A percentile compares a stretch with the other conserved stretches of the same genome.
Conservation (phyloP, 2,797 vertebrate genomes). For the Alfaro cultratus region DNA sequence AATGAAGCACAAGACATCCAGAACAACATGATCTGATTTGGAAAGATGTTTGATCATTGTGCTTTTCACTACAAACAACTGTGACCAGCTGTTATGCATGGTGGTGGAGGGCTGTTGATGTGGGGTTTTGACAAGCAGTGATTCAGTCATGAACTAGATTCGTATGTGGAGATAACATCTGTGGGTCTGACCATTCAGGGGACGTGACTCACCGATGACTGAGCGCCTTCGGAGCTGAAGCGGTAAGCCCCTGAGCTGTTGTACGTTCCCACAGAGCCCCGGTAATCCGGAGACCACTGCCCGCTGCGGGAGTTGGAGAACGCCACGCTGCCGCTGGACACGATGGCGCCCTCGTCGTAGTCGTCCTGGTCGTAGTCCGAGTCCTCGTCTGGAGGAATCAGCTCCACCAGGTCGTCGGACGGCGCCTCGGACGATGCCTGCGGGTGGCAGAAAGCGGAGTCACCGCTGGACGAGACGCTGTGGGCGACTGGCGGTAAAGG, state of each 20-base stretch:
- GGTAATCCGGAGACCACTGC: conserved; percentile 92
- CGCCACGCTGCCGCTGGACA: conserved; percentile 89
- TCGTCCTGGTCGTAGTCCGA: conserved; percentile 92
- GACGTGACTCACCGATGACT: conserved; percentile 89
- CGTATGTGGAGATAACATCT: background rate
- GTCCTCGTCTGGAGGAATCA: conserved; percentile 89
- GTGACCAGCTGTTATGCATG: too few relatives aligned
- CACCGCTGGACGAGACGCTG: conserved; percentile 79
- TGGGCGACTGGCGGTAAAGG: conserved; percentile 69
- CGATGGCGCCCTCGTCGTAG: conserved; percentile 89
- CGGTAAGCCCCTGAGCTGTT: conserved; percentile 92
- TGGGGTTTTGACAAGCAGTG: too few relatives aligned
- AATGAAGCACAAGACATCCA: background rate
- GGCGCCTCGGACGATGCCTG: conserved; percentile 73
- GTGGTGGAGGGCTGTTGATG: too few relatives aligned
- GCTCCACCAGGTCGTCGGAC: conserved; percentile 80
- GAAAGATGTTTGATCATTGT: background rate
- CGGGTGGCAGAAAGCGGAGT: conserved; percentile 85
- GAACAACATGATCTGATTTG: background rate
- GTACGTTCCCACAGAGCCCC: conserved; percentile 91
- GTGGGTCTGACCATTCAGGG: background rate
- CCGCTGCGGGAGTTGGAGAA: conserved; percentile 88
- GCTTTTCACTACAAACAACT: too few relatives aligned
- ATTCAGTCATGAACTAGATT: too few relatives aligned
- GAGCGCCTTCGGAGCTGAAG: conserved; percentile 94